These are phyloP conservation scores for Agrochola macilenta DNA, from an alignment of 2,888 invertebrate species.

Conservation along the genomic window DNA sequence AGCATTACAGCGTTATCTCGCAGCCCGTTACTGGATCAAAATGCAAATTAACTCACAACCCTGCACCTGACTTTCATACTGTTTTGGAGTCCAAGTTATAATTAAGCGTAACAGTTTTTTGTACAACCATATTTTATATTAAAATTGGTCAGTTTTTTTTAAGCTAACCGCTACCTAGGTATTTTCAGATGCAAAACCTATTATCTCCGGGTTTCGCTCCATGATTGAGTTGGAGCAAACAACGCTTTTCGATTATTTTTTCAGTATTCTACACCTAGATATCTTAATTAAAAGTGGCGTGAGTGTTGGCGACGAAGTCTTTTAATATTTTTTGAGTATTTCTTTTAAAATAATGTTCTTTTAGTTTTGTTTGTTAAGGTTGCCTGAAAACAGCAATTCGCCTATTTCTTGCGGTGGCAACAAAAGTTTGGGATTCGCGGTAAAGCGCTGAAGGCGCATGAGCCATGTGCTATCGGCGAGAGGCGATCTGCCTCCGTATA, in stretches of 20 bases:
- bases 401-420: conserved; percentile 49
- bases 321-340: conserved; percentile 13
- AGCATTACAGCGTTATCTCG: conserved; percentile 79
- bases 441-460: conserved; percentile 68
- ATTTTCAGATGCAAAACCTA: conserved; percentile 47
- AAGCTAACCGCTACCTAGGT: conserved; percentile 24
- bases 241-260: conserved; percentile 44
- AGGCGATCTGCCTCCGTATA: conserved; percentile 82
- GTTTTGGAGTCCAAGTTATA: conserved; percentile 65
- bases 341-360: background rate
- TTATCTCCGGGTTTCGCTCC: conserved; percentile 33
- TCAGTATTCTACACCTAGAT: conserved; percentile 24
- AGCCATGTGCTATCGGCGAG: conserved; percentile 74
- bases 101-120: conserved; percentile 53
- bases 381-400: conserved; percentile 35
- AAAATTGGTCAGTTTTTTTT: conserved; percentile 44
- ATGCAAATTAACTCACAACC: conserved; percentile 79
- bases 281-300: conserved; percentile 39
- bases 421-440: conserved; percentile 64
- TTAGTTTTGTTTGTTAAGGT: conserved; percentile 1
- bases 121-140: conserved; percentile 27
- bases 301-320: conserved; percentile 1
- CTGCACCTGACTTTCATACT: conserved; percentile 69
- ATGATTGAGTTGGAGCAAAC: conserved; percentile 38
- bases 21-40: conserved; percentile 77